Percentiles rank a stretch among this genome's conserved stretches.
These are phyloP conservation scores for Oxyura jamaicensis DNA, from an alignment of 2,113 vertebrate genomes.

Conservation along the genomic window DNA sequence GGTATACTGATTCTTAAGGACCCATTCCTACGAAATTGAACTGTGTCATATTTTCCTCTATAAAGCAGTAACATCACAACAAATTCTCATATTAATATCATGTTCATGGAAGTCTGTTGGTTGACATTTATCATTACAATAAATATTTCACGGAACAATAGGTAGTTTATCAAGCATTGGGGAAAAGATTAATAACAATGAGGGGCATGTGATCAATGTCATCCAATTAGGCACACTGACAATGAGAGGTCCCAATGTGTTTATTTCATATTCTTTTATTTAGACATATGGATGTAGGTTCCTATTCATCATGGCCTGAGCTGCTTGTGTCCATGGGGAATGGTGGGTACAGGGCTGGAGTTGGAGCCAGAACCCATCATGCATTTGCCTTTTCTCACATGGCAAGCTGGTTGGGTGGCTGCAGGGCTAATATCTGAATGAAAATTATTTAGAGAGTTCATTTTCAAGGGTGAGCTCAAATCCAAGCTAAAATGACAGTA, in stretches of 20 bases:
- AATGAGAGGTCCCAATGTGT: background rate
- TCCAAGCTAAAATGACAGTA: background rate
- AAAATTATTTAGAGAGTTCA: background rate
- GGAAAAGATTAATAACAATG: background rate
- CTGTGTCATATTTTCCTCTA: background rate
- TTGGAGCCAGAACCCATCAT: fast-evolving
- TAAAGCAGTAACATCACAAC: background rate
- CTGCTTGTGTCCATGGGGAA: background rate
- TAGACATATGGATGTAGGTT: background rate
- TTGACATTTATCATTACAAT: background rate
- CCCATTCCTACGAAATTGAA: background rate
- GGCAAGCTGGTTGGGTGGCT: background rate
- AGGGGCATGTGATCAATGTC: background rate
- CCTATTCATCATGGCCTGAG: background rate
- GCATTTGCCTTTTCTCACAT: background rate
- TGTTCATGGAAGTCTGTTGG: background rate
- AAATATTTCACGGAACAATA: background rate
- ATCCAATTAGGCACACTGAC: background rate
- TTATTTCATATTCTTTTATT: background rate
- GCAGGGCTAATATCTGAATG: background rate
- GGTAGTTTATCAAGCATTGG: background rate
- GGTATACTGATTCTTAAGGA: background rate
- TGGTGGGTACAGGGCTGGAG: background rate
- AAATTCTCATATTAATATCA: background rate
- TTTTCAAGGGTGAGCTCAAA: background rate